These are phyloP conservation scores for Rhyacophila evoluta DNA, from an alignment of 2,888 invertebrate species.

Conservation along the genomic window DNA sequence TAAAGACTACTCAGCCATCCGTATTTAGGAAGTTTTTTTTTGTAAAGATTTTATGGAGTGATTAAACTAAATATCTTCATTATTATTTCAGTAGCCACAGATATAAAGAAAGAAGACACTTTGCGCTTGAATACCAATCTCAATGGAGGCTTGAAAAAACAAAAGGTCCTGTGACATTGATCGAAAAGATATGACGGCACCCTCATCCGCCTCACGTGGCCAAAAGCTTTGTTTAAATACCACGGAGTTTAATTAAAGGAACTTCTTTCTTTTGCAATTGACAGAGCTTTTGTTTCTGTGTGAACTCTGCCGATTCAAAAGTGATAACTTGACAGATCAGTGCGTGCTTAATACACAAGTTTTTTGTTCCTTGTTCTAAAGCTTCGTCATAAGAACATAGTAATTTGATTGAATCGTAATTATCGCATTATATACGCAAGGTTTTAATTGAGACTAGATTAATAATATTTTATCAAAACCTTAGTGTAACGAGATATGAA, in stretches of 20 bases:
- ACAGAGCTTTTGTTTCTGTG: slow-evolving; percentile 38
- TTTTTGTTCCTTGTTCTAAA: background rate
- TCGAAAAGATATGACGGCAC: slow-evolving; percentile 54
- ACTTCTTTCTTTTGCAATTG: slow-evolving; percentile 39
- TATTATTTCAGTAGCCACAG: background rate
- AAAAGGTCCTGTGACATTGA: slow-evolving; percentile 53
- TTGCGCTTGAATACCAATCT: slow-evolving; percentile 31
- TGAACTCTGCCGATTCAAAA: slow-evolving; percentile 31
- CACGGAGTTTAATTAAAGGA: slow-evolving; percentile 51
- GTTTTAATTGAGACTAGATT: too few relatives aligned
- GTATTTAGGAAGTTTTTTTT: too few relatives aligned
- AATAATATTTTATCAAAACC: too few relatives aligned
- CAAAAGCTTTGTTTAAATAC: slow-evolving; percentile 42
- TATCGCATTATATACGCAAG: too few relatives aligned
- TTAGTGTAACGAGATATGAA: too few relatives aligned
- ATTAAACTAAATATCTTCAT: background rate
- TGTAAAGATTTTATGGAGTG: too few relatives aligned
- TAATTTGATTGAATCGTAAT: background rate
- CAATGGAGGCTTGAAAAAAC: slow-evolving; percentile 44
- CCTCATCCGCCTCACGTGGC: slow-evolving; percentile 50
- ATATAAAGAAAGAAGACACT: slow-evolving; percentile 29
- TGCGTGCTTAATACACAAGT: background rate
- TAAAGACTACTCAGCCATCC: too few relatives aligned
- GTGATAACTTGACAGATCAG: slow-evolving; percentile 13
- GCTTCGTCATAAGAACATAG: background rate